Percentiles rank a stretch among this genome's conserved stretches.
Conservation (phyloP, 1,140 invertebrate species). For the Drosophila tristis region DNA sequence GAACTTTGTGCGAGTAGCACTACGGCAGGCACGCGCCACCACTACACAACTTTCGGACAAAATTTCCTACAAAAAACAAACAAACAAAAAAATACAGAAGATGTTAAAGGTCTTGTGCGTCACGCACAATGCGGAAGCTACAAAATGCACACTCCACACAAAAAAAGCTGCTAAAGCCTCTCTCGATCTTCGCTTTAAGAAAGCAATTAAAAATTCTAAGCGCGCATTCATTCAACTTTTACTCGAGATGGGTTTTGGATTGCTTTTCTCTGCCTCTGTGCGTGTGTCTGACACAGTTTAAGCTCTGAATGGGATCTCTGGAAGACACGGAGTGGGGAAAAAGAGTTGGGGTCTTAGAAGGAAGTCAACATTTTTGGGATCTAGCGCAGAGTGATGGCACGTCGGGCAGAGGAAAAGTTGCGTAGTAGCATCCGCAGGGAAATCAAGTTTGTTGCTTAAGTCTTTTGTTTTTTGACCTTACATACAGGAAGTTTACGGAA, state of each 20-base stretch:
- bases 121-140: constrained; percentile 75
- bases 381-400: background rate
- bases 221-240: constrained; percentile 60
- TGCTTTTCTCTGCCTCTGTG: constrained; percentile 7
- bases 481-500: background rate
- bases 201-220: constrained; percentile 81
- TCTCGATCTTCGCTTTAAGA: constrained; percentile 35
- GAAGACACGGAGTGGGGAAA: background rate
- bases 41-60: constrained; percentile 25
- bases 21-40: constrained; percentile 53
- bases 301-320: constrained; percentile 39
- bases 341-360: constrained; percentile 1
- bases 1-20: background rate
- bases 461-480: constrained; percentile 54
- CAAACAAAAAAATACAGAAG: constrained; percentile 27
- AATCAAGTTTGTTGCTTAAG: constrained; percentile 74
- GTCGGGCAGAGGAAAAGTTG: background rate
- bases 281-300: constrained; percentile 55
- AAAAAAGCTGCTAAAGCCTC: background rate
- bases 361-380: constrained; percentile 18
- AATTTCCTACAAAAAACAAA: constrained; percentile 41
- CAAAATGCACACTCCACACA: constrained; percentile 44
- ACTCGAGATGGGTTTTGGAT: constrained; percentile 21
- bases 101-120: constrained; percentile 53
- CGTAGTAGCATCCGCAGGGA: background rate